These are phyloP conservation scores for Ariopsis seemanni DNA, from an alignment of 2,113 vertebrate genomes.

Conservation along the genomic window DNA sequence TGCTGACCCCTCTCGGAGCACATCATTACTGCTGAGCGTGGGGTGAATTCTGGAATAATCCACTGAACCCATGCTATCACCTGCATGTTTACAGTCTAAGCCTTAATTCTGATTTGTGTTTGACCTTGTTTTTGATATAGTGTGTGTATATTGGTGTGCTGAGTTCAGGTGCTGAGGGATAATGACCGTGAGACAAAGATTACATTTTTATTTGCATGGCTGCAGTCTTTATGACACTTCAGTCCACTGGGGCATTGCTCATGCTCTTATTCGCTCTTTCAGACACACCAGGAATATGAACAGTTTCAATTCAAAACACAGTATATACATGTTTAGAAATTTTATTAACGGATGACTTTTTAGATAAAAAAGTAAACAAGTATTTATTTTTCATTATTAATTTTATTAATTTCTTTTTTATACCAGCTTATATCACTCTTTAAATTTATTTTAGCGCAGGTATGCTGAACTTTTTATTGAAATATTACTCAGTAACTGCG, in stretches of 20 bases:
- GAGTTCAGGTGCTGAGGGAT: neutral
- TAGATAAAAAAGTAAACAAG: neutral
- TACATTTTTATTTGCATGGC: conserved; percentile 17
- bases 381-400: neutral
- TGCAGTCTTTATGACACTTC: conserved; percentile 22
- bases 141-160: neutral
- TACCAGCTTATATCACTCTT: neutral
- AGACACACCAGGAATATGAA: neutral
- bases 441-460: neutral
- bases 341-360: neutral
- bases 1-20: conserved; percentile 45
- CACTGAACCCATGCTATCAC: conserved; percentile 10
- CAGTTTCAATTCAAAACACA: neutral
- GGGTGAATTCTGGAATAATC: conserved; percentile 39
- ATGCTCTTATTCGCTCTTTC: neutral
- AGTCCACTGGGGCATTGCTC: neutral
- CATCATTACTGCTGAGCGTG: conserved; percentile 38
- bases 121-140: conserved; percentile 1
- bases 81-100: neutral
- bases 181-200: conserved; percentile 2
- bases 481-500: too few species aligned
- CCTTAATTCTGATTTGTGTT: neutral
- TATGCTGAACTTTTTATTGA: neutral
- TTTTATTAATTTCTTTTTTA: neutral
- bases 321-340: neutral